A percentile compares a stretch with the other conserved stretches of the same genome.
Conservation (phyloP, 2,797 vertebrate genomes). For the Coranthus polyacanthus region DNA sequence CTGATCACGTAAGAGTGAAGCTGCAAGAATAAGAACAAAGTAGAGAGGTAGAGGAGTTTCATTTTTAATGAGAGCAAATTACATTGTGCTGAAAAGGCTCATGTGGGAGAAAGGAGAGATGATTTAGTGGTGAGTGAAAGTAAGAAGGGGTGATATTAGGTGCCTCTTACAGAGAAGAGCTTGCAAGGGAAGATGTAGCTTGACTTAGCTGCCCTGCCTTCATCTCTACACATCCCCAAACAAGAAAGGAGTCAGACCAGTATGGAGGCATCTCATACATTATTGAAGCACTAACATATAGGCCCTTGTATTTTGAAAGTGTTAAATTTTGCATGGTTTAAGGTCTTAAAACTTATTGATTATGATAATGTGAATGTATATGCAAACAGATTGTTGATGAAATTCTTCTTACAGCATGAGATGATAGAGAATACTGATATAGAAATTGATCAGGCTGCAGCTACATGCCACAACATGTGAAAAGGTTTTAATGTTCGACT, state of each 20-base stretch:
- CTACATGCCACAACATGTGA: neutral
- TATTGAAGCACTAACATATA: slow-evolving; percentile 52
- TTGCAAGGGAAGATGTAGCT: slow-evolving; percentile 24
- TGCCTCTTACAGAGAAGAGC: slow-evolving; percentile 27
- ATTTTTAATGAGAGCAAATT: slow-evolving; percentile 69
- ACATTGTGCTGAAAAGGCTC: slow-evolving; percentile 26
- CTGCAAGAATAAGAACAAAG: slow-evolving; percentile 41
- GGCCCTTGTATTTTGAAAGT: slow-evolving; percentile 32
- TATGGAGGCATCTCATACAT: slow-evolving; percentile 23
- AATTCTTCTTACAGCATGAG: neutral
- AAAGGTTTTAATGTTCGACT: slow-evolving; percentile 2
- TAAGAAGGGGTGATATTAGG: neutral
- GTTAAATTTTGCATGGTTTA: slow-evolving; percentile 38
- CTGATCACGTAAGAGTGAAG: slow-evolving; percentile 30
- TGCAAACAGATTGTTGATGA: neutral
- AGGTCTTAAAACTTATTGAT: slow-evolving; percentile 9
- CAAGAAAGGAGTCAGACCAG: neutral
- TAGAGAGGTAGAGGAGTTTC: slow-evolving; percentile 26
- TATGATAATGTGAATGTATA: neutral
- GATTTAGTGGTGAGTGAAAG: slow-evolving; percentile 29
- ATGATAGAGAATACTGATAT: neutral
- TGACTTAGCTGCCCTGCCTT: slow-evolving; percentile 34
- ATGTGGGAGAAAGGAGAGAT: slow-evolving; percentile 23
- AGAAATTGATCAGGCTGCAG: neutral
- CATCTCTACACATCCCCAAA: slow-evolving; percentile 6